Percentiles rank a stretch among this genome's conserved stretches.
These are phyloP conservation scores for Bibio marci DNA, from an alignment of 2,888 invertebrate genomes.

Conservation along the genomic window DNA sequence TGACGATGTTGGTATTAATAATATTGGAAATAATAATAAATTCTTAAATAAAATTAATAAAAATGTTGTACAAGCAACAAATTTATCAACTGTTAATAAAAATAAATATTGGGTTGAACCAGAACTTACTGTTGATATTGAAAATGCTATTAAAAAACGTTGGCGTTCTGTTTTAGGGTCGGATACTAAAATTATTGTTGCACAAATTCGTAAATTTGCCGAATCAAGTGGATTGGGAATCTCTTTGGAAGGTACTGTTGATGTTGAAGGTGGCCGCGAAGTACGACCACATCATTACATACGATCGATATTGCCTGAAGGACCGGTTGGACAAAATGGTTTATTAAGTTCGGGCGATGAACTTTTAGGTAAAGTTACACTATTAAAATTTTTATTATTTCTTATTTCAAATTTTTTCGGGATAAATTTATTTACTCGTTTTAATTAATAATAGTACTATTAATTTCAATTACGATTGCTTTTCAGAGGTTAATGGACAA, in stretches of 20 bases:
- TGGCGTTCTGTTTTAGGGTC: slow-evolving; percentile 69
- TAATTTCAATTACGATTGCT: neutral
- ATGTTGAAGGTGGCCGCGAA: slow-evolving; percentile 92
- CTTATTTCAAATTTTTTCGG: slow-evolving; percentile 3
- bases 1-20: slow-evolving; percentile 6
- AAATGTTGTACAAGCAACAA: slow-evolving; percentile 18
- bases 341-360: slow-evolving; percentile 88
- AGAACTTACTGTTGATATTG: slow-evolving; percentile 48
- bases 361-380: slow-evolving; percentile 41
- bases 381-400: too few species aligned
- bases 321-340: slow-evolving; percentile 88
- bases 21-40: neutral
- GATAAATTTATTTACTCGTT: neutral
- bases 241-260: slow-evolving; percentile 94
- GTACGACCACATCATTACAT: slow-evolving; percentile 98
- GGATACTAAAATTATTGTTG: slow-evolving; percentile 60
- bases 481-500: slow-evolving; percentile 70
- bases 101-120: slow-evolving; percentile 28
- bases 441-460: too few species aligned
- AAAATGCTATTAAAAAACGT: slow-evolving; percentile 62
- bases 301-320: slow-evolving; percentile 90
- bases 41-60: neutral
- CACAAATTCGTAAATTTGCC: slow-evolving; percentile 66
- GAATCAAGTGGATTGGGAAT: slow-evolving; percentile 93
- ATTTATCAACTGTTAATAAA: slow-evolving; percentile 15